Percentiles rank a stretch among this genome's conserved stretches.
Conservation (phyloP, 2,797 vertebrate genomes). For the Micrastur ruficollis region DNA sequence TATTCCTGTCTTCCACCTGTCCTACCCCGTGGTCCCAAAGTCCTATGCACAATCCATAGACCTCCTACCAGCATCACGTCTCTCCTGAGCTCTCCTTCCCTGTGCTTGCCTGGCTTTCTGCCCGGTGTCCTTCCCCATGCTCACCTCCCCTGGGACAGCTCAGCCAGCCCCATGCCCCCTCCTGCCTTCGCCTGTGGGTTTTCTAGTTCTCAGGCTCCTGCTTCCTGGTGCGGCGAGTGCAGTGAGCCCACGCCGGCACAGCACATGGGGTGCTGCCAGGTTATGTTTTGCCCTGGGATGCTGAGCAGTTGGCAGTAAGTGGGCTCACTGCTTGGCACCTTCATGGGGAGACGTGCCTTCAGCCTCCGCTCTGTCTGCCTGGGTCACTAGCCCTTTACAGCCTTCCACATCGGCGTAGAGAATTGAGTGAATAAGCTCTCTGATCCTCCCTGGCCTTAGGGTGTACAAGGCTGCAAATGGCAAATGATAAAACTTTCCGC, state of each 20-base stretch:
- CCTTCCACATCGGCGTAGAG: not conserved
- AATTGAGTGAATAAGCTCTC: not conserved
- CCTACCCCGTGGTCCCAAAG: not conserved
- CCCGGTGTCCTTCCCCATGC: rapidly evolving
- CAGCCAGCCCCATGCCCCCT: not conserved
- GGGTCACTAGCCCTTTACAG: not conserved
- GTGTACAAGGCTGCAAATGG: not conserved
- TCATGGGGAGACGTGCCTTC: not conserved
- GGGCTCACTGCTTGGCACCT: not conserved
- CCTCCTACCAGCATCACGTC: rapidly evolving
- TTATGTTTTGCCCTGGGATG: not conserved
- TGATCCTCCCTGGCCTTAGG: not conserved
- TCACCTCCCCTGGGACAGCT: not conserved
- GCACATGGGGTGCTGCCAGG: not conserved
- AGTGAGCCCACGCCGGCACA: not conserved
- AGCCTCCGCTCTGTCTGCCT: not conserved
- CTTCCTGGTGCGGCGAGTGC: rapidly evolving
- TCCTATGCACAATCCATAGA: not conserved
- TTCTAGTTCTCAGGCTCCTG: not conserved
- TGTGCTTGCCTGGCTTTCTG: not conserved
- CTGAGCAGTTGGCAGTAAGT: not conserved
- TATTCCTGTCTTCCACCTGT: not conserved
- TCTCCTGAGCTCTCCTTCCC: not conserved
- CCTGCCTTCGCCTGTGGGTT: not conserved
- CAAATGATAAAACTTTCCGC: not conserved